A percentile compares a stretch with the other conserved stretches of the same genome.
Evolutionary conservation across 2,113 vertebrate genomes (phyloP).

Genomic region (Galbula dea): DNA sequence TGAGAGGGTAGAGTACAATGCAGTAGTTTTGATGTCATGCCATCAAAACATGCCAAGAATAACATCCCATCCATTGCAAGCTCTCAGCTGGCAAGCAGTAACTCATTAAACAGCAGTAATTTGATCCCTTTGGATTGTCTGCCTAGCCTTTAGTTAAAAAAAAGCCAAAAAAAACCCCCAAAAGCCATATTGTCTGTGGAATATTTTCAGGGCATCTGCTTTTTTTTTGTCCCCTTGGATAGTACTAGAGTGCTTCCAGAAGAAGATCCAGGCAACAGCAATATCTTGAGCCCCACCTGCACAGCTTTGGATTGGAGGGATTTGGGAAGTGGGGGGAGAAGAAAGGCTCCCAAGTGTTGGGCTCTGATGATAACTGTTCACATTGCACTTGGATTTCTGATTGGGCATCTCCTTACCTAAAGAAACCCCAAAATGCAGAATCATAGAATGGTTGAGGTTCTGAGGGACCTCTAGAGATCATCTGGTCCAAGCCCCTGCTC

Average conservation of each 20-base stretch:
- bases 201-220: not conserved
- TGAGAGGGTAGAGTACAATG: not conserved
- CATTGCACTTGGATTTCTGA: not conserved
- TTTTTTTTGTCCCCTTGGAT: not conserved
- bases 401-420: not conserved
- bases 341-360: not conserved
- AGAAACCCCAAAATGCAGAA: not conserved
- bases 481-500: not conserved
- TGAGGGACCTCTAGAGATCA: not conserved
- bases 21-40: not conserved
- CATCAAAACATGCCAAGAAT: not conserved
- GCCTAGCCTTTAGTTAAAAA: not conserved
- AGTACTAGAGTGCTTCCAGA: not conserved
- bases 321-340: not conserved
- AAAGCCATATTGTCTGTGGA: rapidly evolving
- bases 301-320: not conserved
- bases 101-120: not conserved
- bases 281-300: not conserved
- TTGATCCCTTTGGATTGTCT: not conserved
- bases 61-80: not conserved
- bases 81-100: not conserved
- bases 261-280: not conserved
- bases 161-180: no score
- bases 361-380: not conserved
- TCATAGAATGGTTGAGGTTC: not conserved